These are phyloP conservation scores for Stenopsyche tienmushanensis DNA, from an alignment of 1,140 invertebrate species.

Conservation along the genomic window DNA sequence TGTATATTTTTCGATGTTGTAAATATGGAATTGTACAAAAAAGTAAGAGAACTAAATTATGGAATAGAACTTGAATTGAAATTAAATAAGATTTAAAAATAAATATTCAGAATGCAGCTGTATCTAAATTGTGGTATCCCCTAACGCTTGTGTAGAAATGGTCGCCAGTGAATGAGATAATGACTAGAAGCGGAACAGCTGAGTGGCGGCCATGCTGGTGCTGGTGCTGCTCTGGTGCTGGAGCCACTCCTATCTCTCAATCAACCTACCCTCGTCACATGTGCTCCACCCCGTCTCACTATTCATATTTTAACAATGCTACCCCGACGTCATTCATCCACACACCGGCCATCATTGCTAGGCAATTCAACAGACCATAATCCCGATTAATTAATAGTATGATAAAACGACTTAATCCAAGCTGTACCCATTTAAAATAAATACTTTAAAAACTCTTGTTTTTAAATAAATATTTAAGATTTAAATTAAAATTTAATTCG, in stretches of 20 bases:
- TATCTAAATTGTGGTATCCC: constrained; percentile 16
- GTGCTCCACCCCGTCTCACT: constrained; percentile 13
- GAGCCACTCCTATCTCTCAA: constrained; percentile 39
- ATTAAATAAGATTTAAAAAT: background rate
- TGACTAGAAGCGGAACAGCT: constrained; percentile 32
- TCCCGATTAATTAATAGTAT: too few relatives aligned
- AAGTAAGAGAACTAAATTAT: too few relatives aligned
- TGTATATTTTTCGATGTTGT: too few relatives aligned
- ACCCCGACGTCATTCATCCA: background rate
- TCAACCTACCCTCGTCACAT: constrained; percentile 32
- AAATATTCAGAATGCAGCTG: constrained; percentile 5
- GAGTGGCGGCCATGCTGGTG: constrained; percentile 33
- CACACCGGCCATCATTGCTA: background rate
- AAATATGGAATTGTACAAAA: too few relatives aligned
- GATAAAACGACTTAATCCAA: too few relatives aligned
- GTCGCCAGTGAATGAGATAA: constrained; percentile 34
- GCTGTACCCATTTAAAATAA: too few relatives aligned
- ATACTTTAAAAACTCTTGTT: too few relatives aligned
- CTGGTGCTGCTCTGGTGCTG: constrained; percentile 13
- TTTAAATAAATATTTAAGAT: too few relatives aligned
- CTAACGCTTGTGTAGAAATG: constrained; percentile 7
- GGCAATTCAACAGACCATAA: too few relatives aligned
- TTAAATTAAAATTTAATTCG: too few relatives aligned
- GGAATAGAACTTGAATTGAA: too few relatives aligned
- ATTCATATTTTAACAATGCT: background rate